These are phyloP conservation scores for Macaria notata DNA, from an alignment of 2,888 invertebrate species.

Conservation along the genomic window DNA sequence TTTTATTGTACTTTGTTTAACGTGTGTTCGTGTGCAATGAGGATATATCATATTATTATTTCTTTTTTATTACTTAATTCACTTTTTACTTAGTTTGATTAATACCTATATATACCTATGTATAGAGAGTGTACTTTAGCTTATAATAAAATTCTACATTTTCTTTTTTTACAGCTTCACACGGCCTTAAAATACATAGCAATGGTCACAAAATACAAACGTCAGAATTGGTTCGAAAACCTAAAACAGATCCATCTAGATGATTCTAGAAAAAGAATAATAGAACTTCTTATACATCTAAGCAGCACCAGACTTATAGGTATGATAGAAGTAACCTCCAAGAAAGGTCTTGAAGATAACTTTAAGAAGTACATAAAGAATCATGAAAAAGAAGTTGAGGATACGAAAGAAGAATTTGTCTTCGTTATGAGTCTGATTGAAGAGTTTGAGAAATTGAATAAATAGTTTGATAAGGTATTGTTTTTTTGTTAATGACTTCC, in stretches of 20 bases:
- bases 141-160: neutral
- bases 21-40: too few species aligned
- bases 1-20: too few species aligned
- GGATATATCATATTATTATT: too few species aligned
- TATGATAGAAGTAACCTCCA: slow-evolving; percentile 49
- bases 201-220: slow-evolving; percentile 46
- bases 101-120: too few species aligned
- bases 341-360: slow-evolving; percentile 42
- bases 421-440: slow-evolving; percentile 49
- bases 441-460: slow-evolving; percentile 17
- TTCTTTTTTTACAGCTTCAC: slow-evolving; percentile 56
- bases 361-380: slow-evolving; percentile 41
- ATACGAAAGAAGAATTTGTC: slow-evolving; percentile 44
- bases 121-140: too few species aligned
- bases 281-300: slow-evolving; percentile 56
- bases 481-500: too few species aligned
- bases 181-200: slow-evolving; percentile 56
- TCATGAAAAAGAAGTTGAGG: slow-evolving; percentile 40
- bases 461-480: too few species aligned
- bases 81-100: too few species aligned
- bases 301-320: slow-evolving; percentile 45
- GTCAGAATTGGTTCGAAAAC: slow-evolving; percentile 57
- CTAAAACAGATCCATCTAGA: slow-evolving; percentile 52
- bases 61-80: too few species aligned
- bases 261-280: slow-evolving; percentile 36